Evolutionary conservation across 2,797 vertebrate genomes (phyloP).

Genomic region (Rhinella marina): DNA sequence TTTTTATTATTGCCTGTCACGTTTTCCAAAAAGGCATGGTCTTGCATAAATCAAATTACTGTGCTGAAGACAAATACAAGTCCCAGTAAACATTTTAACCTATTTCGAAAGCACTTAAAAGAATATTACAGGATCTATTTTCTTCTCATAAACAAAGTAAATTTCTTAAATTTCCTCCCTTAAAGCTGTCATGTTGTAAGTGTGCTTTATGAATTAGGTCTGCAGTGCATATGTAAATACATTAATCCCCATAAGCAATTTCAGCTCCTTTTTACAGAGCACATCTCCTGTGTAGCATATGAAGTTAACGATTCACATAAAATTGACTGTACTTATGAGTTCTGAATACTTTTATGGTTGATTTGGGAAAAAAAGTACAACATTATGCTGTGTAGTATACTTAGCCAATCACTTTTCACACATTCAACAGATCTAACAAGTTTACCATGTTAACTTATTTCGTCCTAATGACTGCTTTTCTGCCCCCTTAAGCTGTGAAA

Average conservation of each 20-base stretch:
- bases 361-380: slow-evolving; percentile 65
- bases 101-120: slow-evolving; percentile 37
- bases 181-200: neutral
- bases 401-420: slow-evolving; percentile 66
- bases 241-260: slow-evolving; percentile 73
- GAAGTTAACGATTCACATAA: slow-evolving; percentile 77
- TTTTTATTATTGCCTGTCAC: neutral
- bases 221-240: slow-evolving; percentile 72
- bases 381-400: slow-evolving; percentile 65
- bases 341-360: slow-evolving; percentile 69
- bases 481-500: slow-evolving; percentile 51
- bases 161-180: neutral
- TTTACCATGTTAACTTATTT: slow-evolving; percentile 52
- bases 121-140: slow-evolving; percentile 9
- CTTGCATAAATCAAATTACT: slow-evolving; percentile 32
- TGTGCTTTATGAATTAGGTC: slow-evolving; percentile 71
- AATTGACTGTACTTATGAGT: slow-evolving; percentile 72
- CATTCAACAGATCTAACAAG: slow-evolving; percentile 58
- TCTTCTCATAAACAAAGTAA: slow-evolving; percentile 10
- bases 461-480: slow-evolving; percentile 39
- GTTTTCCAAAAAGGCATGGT: slow-evolving; percentile 9
- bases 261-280: slow-evolving; percentile 68
- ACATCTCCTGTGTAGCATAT: slow-evolving; percentile 76
- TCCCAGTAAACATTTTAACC: slow-evolving; percentile 10
- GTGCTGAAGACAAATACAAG: neutral